Conservation (phyloP, 2,888 invertebrate genomes). For the Melieria omissa region DNA sequence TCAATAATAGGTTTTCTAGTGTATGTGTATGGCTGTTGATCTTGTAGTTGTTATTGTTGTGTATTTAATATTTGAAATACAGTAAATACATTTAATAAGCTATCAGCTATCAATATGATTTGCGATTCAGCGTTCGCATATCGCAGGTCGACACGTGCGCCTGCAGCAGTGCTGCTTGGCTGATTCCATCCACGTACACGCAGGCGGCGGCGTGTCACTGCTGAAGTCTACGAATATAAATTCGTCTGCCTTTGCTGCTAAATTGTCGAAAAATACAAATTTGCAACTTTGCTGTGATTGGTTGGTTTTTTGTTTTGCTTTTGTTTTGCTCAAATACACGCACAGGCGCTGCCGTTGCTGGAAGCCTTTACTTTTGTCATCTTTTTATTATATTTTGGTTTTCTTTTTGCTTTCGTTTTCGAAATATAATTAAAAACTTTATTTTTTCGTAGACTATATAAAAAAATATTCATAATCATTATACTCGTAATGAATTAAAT, state of each 20-base stretch:
- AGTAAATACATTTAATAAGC: conserved; percentile 56
- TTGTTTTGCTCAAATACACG: background rate
- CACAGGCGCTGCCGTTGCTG: conserved; percentile 31
- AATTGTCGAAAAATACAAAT: no score
- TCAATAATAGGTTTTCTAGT: background rate
- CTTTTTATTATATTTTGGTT: conserved; percentile 17
- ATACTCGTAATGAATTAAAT: conserved; percentile 49
- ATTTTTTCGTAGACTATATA: conserved; percentile 37
- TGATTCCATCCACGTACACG: conserved; percentile 1
- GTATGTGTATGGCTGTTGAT: conserved; percentile 39
- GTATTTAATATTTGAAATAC: conserved; percentile 58
- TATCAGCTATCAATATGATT: conserved; percentile 22
- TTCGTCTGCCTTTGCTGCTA: background rate
- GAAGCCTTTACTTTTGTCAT: conserved; percentile 38
- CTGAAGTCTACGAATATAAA: background rate
- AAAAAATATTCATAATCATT: conserved; percentile 35
- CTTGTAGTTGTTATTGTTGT: conserved; percentile 36
- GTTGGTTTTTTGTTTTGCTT: background rate
- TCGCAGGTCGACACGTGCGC: background rate
- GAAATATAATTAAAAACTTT: conserved; percentile 37
- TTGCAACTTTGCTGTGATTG: background rate
- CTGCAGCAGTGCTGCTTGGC: background rate
- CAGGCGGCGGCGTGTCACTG: background rate
- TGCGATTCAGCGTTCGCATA: background rate
- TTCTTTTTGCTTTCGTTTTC: conserved; percentile 23